Percentiles rank a stretch among this genome's conserved stretches.
Conservation (phyloP, 2,113 vertebrate genomes). For the Anser brachyrhynchus region DNA sequence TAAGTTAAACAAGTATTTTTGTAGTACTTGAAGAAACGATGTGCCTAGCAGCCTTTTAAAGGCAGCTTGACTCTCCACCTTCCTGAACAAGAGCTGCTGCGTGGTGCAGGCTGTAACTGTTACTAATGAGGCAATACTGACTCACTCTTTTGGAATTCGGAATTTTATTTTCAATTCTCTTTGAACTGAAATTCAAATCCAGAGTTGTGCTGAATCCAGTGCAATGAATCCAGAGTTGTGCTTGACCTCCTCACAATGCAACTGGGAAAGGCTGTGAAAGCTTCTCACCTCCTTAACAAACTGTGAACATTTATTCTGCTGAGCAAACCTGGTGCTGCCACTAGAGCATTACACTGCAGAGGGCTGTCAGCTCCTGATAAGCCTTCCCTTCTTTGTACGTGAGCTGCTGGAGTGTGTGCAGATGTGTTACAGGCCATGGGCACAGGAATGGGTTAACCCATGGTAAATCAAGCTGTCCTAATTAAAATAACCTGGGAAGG, state of each 20-base stretch:
- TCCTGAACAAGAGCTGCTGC: neutral
- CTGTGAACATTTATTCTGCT: neutral
- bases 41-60: neutral
- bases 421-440: neutral
- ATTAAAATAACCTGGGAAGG: neutral
- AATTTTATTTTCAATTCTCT: neutral
- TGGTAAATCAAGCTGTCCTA: neutral
- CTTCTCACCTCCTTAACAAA: constrained; percentile 1
- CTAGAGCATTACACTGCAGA: neutral
- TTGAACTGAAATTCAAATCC: neutral
- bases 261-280: neutral
- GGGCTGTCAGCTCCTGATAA: constrained; percentile 38
- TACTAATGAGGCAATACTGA: neutral
- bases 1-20: neutral
- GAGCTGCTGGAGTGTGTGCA: neutral
- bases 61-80: neutral
- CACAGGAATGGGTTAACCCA: neutral
- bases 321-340: constrained; percentile 9
- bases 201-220: neutral
- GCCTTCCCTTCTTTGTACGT: neutral
- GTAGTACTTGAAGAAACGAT: neutral
- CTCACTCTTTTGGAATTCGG: neutral
- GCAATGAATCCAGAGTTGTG: neutral
- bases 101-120: neutral
- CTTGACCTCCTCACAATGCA: neutral